A percentile compares a stretch with the other conserved stretches of the same genome.
Evolutionary conservation across 2,797 vertebrate genomes (phyloP).

Genomic region (Coluber constrictor): DNA sequence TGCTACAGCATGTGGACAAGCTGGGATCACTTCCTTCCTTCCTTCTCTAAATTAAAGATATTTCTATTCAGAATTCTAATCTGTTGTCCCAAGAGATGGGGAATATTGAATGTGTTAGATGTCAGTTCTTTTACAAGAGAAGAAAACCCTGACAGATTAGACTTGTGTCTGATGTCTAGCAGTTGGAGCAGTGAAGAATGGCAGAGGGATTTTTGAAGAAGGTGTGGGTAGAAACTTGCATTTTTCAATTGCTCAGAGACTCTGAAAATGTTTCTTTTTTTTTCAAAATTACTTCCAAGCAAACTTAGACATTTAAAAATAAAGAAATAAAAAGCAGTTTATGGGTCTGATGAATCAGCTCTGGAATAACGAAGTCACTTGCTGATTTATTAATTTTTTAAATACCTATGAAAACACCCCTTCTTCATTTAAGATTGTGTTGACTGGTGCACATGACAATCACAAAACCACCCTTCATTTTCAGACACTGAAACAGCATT

Average conservation of each 20-base stretch:
- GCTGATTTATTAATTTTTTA: neutral
- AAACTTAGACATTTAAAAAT: neutral
- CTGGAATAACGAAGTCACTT: neutral
- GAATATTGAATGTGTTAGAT: neutral
- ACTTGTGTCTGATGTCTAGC: neutral
- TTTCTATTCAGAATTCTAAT: neutral
- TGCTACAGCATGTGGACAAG: neutral
- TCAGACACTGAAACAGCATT: neutral
- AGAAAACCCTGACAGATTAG: neutral
- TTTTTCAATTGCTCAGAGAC: neutral
- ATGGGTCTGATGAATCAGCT: neutral
- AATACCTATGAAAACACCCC: neutral
- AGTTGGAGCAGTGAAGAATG: neutral
- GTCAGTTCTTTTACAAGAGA: neutral
- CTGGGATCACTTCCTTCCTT: neutral
- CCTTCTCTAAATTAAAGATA: neutral
- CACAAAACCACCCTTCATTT: neutral
- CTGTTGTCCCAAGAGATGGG: neutral
- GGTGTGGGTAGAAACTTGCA: neutral
- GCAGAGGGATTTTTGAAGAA: neutral
- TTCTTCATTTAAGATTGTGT: neutral
- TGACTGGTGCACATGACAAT: neutral
- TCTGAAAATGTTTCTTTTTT: neutral
- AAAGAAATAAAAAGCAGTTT: neutral
- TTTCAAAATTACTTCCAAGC: neutral